These are phyloP conservation scores for Myotis vivesi DNA, from an alignment of 2,797 vertebrate genomes.

Conservation along the genomic window DNA sequence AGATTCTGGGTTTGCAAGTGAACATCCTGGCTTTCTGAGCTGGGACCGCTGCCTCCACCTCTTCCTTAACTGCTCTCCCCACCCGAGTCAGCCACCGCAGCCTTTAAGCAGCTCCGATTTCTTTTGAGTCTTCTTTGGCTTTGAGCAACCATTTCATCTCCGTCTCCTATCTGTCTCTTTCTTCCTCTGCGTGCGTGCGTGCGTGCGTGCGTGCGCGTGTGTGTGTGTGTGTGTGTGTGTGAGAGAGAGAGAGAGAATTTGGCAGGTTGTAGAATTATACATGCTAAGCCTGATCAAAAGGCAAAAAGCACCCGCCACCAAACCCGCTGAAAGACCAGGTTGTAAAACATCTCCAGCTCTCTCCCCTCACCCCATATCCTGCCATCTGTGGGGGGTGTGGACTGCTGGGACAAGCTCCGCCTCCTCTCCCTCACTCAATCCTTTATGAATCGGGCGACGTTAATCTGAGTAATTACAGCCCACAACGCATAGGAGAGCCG, in stretches of 20 bases:
- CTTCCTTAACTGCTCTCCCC: neutral
- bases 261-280: neutral
- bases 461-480: constrained; percentile 26
- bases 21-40: neutral
- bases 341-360: neutral
- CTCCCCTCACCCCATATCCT: neutral
- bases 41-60: neutral
- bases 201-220: neutral
- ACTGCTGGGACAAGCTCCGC: neutral
- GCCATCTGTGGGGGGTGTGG: neutral
- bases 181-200: neutral
- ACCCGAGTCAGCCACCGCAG: neutral
- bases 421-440: neutral
- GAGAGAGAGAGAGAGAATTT: neutral
- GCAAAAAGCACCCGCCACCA: constrained; percentile 7
- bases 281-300: neutral
- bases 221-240: neutral
- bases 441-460: neutral
- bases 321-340: neutral
- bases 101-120: constrained; percentile 22
- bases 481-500: neutral
- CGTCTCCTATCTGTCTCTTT: neutral
- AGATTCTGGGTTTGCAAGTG: constrained; percentile 54
- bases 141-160: neutral
- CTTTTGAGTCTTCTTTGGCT: neutral